These are phyloP conservation scores for Bos taurus DNA, from an alignment of 2,113 vertebrate species.

Conservation along the genomic window ARS-UCD2.0 NC_037351.1:19070001-19070500, in stretches of 20 bases:
- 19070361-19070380: neutral
- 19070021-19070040: neutral
- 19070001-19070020: neutral
- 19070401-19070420: neutral
- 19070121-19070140: neutral
- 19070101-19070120: neutral
- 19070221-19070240: neutral
- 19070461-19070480: neutral
- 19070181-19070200: neutral
- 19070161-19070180: neutral
- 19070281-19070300: neutral
- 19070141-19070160: neutral
- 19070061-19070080: neutral
- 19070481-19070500: neutral
- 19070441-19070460: neutral
- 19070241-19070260: neutral
- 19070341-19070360: neutral
- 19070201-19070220: neutral
- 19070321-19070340: neutral
- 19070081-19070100: neutral
- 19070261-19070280: neutral
- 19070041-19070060: neutral
- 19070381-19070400: neutral
- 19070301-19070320: neutral
- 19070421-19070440: neutral